Base-by-base conservation (phyloP, 2,797 vertebrate species). In the Pangasius mekongensis region DNA sequence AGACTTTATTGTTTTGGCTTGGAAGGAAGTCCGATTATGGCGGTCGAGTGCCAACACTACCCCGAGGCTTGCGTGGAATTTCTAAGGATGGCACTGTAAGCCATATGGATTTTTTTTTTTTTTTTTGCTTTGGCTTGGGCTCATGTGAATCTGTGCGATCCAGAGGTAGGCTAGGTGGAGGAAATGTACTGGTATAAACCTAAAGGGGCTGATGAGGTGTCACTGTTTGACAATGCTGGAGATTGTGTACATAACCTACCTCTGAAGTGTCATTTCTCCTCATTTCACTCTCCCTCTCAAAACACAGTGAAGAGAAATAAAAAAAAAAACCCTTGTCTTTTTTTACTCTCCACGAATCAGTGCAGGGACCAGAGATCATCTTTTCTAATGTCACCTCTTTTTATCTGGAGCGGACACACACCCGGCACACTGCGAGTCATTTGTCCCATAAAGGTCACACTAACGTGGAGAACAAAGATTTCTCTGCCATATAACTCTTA, bases 1-100 rank as follows among this genome's bases (percentile, higher is more conserved):
- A 89, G 90, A 88, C 91, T 91, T 91, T 91, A 93, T 94, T 94
- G 91, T 94, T 93, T 91, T 84, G 86, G 82, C 52, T 76, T 66
- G 83, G 84, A 87, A 67, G 83, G 43, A 62, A 86, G 71, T 71
- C 58, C 58, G 82, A 73, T 83, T 64, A 76, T 8, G 62, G 76
- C 16, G 81, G 67, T 39, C 14, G 47, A 87, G 27, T 71, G 88
- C 69, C 69, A 77, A 78, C 84, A 66, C 87, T 67, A 73, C 86
- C 87, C 87, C 73, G 78, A 85, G 84, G 74, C 74, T 56, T 82
- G 84, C 39, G 24, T 22, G 43, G 58, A 85, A 93, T 93, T 93
- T 92, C 74, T 24, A 82, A 62, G 89, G 71, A 90, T 66, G 62
- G 52, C 58, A 71, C 82, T 52, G 56, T 83, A 86, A 89, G 86